Percentiles rank a stretch among this genome's conserved stretches.
These are phyloP conservation scores for Spodoptera exigua DNA, from an alignment of 2,888 invertebrate genomes.

Conservation along the genomic window DNA sequence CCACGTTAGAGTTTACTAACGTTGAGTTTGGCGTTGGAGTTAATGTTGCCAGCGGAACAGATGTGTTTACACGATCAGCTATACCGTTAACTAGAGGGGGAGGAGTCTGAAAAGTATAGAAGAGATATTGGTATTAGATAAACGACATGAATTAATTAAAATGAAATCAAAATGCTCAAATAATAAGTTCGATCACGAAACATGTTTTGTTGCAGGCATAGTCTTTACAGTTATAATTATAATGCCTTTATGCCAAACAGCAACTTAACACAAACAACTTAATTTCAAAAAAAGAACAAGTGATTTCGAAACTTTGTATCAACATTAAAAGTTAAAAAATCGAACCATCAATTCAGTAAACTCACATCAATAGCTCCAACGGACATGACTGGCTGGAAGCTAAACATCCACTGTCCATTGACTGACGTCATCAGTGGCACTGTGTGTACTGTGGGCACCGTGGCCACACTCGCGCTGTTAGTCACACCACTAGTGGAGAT, in stretches of 20 bases:
- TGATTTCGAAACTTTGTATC: too few relatives aligned
- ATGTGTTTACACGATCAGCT: constrained; percentile 59
- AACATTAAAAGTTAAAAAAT: too few relatives aligned
- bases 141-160: too few relatives aligned
- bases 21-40: background rate
- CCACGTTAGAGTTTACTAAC: background rate
- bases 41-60: constrained; percentile 20
- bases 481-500: constrained; percentile 35
- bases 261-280: too few relatives aligned
- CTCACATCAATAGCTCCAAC: constrained; percentile 81
- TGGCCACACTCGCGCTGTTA: constrained; percentile 42
- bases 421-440: constrained; percentile 83
- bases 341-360: too few relatives aligned
- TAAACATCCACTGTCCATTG: constrained; percentile 86
- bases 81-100: constrained; percentile 75
- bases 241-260: too few relatives aligned
- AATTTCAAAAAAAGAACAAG: too few relatives aligned
- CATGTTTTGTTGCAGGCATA: too few relatives aligned
- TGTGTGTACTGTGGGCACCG: constrained; percentile 76
- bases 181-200: too few relatives aligned
- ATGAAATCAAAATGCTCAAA: too few relatives aligned
- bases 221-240: too few relatives aligned
- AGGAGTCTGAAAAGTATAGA: constrained; percentile 25
- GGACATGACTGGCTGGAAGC: constrained; percentile 84
- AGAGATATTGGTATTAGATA: too few relatives aligned